These are phyloP conservation scores for Drosophila trichaetosa DNA, from an alignment of 2,888 invertebrate species.

Conservation along the genomic window DNA sequence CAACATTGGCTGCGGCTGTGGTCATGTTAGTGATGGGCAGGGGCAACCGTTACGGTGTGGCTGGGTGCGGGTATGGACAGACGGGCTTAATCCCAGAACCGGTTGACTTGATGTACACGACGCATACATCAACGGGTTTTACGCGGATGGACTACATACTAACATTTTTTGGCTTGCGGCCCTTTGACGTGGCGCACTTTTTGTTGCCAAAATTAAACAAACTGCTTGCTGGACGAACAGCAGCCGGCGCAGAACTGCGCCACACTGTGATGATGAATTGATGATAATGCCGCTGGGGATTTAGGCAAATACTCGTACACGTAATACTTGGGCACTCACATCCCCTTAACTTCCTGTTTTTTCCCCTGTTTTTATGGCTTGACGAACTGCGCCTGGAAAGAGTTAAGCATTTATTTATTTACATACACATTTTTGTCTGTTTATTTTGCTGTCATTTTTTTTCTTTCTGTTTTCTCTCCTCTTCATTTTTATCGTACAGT, in stretches of 20 bases:
- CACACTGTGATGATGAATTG: slow-evolving; percentile 77
- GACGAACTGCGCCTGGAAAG: slow-evolving; percentile 68
- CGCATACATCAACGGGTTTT: slow-evolving; percentile 35
- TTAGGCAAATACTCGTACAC: slow-evolving; percentile 57
- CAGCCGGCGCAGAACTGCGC: slow-evolving; percentile 24
- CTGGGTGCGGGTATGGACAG: slow-evolving; percentile 16
- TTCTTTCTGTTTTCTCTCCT: slow-evolving; percentile 5
- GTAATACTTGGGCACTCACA: slow-evolving; percentile 1
- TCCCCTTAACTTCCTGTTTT: background rate
- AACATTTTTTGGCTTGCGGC: slow-evolving; percentile 49
- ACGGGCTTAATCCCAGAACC: slow-evolving; percentile 29
- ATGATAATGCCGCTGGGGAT: slow-evolving; percentile 72
- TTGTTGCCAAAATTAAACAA: slow-evolving; percentile 71
- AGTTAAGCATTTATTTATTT: slow-evolving; percentile 79
- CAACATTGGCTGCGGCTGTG: slow-evolving; percentile 25
- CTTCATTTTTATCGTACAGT: slow-evolving; percentile 45
- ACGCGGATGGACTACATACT: slow-evolving; percentile 7
- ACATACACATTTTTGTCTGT: slow-evolving; percentile 59
- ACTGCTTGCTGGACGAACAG: slow-evolving; percentile 41
- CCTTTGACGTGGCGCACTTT: slow-evolving; percentile 49
- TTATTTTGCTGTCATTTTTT: slow-evolving; percentile 43
- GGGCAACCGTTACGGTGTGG: slow-evolving; percentile 32
- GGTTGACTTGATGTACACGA: slow-evolving; percentile 52
- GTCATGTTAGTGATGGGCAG: slow-evolving; percentile 29
- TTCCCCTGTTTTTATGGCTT: slow-evolving; percentile 26